phyloP scores from a whole-genome alignment of 2,888 invertebrate species.

The Caradrina clavipalpis region DNA sequence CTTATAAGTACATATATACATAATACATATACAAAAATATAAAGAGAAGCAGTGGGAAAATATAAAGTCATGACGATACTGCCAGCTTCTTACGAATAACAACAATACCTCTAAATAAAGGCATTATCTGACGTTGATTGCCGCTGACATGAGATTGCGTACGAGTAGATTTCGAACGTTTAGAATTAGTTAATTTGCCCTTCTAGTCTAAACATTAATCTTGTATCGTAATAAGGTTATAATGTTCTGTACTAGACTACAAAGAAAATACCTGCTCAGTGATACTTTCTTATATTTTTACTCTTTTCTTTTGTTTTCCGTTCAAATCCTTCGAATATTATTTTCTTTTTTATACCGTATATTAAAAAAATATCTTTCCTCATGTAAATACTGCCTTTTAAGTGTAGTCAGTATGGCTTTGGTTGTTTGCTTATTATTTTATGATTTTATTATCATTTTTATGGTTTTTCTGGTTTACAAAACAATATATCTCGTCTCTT shows the following conservation, averaged over 20 bases:
- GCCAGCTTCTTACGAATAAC: too few relatives aligned
- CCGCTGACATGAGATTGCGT: too few relatives aligned
- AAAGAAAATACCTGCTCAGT: not conserved
- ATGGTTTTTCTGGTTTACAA: not conserved
- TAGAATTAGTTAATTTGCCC: too few relatives aligned
- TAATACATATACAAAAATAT: too few relatives aligned
- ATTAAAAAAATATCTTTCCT: not conserved
- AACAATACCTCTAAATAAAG: too few relatives aligned
- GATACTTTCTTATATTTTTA: not conserved
- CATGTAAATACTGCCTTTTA: conserved; percentile 56
- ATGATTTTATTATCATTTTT: conserved; percentile 21
- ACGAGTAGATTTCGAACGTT: too few relatives aligned
- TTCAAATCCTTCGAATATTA: conserved; percentile 22
- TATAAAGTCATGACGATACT: too few relatives aligned
- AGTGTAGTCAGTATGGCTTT: conserved; percentile 57
- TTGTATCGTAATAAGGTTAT: too few relatives aligned
- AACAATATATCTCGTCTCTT: not conserved
- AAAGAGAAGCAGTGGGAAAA: too few relatives aligned
- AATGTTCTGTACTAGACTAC: not conserved
- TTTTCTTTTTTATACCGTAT: conserved; percentile 6
- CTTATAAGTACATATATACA: too few relatives aligned
- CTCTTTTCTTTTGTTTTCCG: not conserved
- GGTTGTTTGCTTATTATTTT: conserved; percentile 54
- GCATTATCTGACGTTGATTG: too few relatives aligned
- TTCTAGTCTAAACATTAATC: too few relatives aligned